Base-by-base conservation (phyloP, 1,140 invertebrate species). In the Portunus trituberculatus region DNA sequence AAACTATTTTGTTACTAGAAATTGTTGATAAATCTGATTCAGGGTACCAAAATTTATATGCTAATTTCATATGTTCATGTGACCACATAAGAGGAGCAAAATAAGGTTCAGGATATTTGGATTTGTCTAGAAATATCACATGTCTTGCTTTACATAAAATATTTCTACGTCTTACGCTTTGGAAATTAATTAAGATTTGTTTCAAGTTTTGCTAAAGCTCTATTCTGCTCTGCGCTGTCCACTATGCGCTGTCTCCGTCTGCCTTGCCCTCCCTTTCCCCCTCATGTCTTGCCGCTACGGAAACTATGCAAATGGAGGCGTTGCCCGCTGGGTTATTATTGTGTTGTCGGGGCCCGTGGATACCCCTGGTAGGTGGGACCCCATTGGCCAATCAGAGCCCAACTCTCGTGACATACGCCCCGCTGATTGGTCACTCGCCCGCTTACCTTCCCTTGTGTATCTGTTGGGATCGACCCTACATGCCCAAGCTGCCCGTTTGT, bases 281-380 rank as follows among this genome's bases (percentile, higher is more conserved):
- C 6, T 20, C 25, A 12, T n/a, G 67, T 20, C 67, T 76, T n/a
- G 67, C 67, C 67, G 1, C 67, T 76, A 25, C 20, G 67, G 67
- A 76, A 76, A 76, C 67, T 87, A 87, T 87, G 84, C 84, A 87
- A 87, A 87, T 87, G 84, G 84, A 87, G 84, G 84, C 84, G 39
- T 87, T 87, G 12, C 31, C n/a, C 32, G 31, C 87, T 89, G 48
- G n/a, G 52, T 25, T 76, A 76, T 76, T 91, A 91, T 76, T 91
- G 31, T 32, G 28, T 16, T 32, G 59, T 76, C 16, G 90, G 39
- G 90, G 87, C 25, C 14, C 16, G 48, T 48, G 88, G 46, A 91
- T 91, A 8, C 89, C 88, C 89, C 84, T 87, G 84, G 90, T 76
- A 76, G 90, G 52, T 32, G 59, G 90, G 25, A 39, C 90, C 29